phyloP scores from a whole-genome alignment of 2,113 vertebrate genomes.

The Takifugu flavidus region DNA sequence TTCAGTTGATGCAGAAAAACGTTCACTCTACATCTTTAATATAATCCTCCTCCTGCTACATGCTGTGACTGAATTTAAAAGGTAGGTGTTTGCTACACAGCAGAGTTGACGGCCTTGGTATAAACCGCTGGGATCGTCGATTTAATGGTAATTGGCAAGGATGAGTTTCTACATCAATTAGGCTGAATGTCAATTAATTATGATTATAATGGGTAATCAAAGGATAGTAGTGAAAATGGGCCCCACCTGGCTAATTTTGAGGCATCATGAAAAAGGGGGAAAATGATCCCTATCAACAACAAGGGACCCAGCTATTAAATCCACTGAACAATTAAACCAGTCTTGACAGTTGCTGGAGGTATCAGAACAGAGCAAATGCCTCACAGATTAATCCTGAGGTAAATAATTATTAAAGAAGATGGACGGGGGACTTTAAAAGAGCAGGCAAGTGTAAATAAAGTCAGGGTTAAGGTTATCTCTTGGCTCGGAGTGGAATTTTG shows the following conservation, averaged over 20 bases:
- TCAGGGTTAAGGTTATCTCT: slow-evolving; percentile 35
- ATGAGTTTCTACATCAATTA: slow-evolving; percentile 26
- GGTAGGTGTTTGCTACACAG: too few relatives aligned
- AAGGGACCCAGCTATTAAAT: slow-evolving; percentile 35
- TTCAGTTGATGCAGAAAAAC: slow-evolving; percentile 24
- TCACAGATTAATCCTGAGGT: slow-evolving; percentile 57
- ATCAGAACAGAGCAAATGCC: slow-evolving; percentile 50
- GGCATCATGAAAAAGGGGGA: slow-evolving; percentile 43
- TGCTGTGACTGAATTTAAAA: slow-evolving; percentile 6
- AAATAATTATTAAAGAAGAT: slow-evolving; percentile 29
- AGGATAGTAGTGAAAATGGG: slow-evolving; percentile 41
- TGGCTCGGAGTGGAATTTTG: slow-evolving; percentile 32
- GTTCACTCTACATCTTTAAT: slow-evolving; percentile 28
- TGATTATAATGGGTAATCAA: slow-evolving; percentile 52
- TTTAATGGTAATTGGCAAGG: slow-evolving; percentile 31
- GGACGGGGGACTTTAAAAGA: slow-evolving; percentile 20
- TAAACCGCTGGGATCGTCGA: slow-evolving; percentile 31
- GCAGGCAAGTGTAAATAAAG: slow-evolving; percentile 48
- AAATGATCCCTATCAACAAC: slow-evolving; percentile 45
- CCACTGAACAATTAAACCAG: slow-evolving; percentile 43
- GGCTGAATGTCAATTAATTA: slow-evolving; percentile 51
- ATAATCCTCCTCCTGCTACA: slow-evolving; percentile 15
- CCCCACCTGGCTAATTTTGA: slow-evolving; percentile 52
- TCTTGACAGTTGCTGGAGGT: slow-evolving; percentile 31
- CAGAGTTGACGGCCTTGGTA: neutral